Base-by-base conservation (phyloP, 2,888 invertebrate species). In the Nycteola revayana region DNA sequence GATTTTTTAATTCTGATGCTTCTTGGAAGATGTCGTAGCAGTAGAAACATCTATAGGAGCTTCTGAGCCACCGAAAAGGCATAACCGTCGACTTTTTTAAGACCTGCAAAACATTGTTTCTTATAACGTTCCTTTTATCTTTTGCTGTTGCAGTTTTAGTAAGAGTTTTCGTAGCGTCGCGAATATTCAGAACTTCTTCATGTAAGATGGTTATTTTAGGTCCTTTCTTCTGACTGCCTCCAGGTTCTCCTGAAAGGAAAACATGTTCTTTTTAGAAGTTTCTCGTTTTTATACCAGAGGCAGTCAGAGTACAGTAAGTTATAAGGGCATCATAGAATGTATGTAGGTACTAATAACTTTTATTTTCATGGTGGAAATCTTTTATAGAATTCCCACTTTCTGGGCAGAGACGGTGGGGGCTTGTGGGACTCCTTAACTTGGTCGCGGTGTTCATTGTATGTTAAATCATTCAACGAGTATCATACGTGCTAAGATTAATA, bases 21-120 rank as follows among this genome's bases (percentile, higher is more conserved):
- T 88, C 86, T 64, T 85, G 80, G 29, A 84, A 87, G 10, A 88
- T 87, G 7, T 87, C 83, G 51, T 88, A 88, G 49, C 87, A 88
- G 46, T 88, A 88, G 32, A 88, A 88, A 36, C 87, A 88, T 25
- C 87, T 60, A 36, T 87, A 88, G 0, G 82, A 85, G 35, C 83
- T 88, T 39, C 83, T 87, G 0, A 88, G 57, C 87, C 87, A 88
- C 1, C 87, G 55, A 35, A 88, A 88, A 0, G 87, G 86, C 86
- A 88, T 86, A 0, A 78, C 64, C 1, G 75, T 78, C 0, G 84
- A 81, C 8, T 83, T 84, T 0, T 62, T 50, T 0, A 87, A 50
- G 1, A 87, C 81, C 41, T 84, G 70, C 0, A 81, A 43, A 0
- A 86, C 81, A 36, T 87, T 87, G 23, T 66, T 68, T 20, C 83